phyloP scores from a whole-genome alignment of 2,888 invertebrate genomes.

The Antitype chi region DNA sequence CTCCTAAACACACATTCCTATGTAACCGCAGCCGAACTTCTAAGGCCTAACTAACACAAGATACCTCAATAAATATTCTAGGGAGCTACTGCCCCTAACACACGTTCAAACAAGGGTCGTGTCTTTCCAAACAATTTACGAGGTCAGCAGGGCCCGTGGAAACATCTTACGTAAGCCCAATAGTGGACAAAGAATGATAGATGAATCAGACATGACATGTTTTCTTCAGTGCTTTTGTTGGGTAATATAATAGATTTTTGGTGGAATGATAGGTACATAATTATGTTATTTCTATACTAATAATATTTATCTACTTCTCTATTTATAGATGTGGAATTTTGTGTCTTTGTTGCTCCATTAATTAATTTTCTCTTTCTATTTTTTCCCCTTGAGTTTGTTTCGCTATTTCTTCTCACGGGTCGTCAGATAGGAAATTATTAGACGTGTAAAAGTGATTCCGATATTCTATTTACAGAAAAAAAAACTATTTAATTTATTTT shows the following conservation, averaged over 20 bases:
- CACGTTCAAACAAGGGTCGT: constrained; percentile 31
- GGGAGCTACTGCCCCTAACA: constrained; percentile 45
- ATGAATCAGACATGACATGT: constrained; percentile 41
- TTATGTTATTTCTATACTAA: constrained; percentile 5
- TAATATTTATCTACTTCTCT: background rate
- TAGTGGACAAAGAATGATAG: constrained; percentile 41
- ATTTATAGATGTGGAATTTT: background rate
- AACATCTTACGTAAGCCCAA: constrained; percentile 20
- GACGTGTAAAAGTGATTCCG: too few species aligned
- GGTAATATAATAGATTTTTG: constrained; percentile 33
- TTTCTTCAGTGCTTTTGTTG: constrained; percentile 42
- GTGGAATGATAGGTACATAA: constrained; percentile 4
- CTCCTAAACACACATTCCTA: constrained; percentile 31
- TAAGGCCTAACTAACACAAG: constrained; percentile 39
- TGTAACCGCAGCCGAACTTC: background rate
- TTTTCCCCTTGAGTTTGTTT: too few species aligned
- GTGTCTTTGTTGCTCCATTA: background rate
- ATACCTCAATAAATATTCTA: constrained; percentile 54
- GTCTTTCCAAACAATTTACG: constrained; percentile 39
- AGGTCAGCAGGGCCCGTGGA: constrained; percentile 23
- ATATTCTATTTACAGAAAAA: too few species aligned
- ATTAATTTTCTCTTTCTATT: too few species aligned
- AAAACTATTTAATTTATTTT: background rate
- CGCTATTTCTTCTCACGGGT: too few species aligned
- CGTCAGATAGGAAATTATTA: too few species aligned